phyloP scores from a whole-genome alignment of 2,888 invertebrate genomes.

The Chymomyza amoena region DNA sequence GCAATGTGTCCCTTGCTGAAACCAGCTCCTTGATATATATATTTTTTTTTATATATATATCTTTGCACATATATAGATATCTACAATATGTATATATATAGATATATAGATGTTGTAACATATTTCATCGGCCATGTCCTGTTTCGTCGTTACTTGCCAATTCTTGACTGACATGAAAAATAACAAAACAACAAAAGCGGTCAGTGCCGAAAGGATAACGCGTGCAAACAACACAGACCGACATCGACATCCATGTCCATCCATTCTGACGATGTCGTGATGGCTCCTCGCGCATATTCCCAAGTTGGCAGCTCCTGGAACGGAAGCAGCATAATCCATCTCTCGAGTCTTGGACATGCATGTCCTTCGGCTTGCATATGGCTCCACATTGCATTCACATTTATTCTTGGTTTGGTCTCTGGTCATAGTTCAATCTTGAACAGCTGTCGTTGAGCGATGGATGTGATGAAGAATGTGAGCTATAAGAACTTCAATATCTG shows the following conservation, averaged over 20 bases:
- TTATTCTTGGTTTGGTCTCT: constrained; percentile 9
- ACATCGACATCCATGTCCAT: constrained; percentile 41
- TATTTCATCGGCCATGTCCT: constrained; percentile 68
- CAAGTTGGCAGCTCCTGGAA: not conserved
- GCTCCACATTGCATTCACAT: constrained; percentile 44
- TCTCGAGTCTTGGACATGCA: constrained; percentile 49
- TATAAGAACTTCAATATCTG: constrained; percentile 23
- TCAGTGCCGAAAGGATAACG: constrained; percentile 62
- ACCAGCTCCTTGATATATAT: not conserved
- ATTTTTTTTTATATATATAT: not conserved
- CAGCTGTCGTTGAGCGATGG: constrained; percentile 52
- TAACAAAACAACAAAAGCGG: constrained; percentile 68
- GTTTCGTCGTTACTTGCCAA: constrained; percentile 60
- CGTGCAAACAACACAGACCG: constrained; percentile 42
- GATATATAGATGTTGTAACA: constrained; percentile 23
- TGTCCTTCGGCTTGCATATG: constrained; percentile 49
- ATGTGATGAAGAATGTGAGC: constrained; percentile 28
- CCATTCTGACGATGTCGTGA: constrained; percentile 48
- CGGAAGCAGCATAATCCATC: constrained; percentile 64
- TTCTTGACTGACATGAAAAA: constrained; percentile 72
- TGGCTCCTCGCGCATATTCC: constrained; percentile 11
- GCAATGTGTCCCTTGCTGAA: constrained; percentile 25
- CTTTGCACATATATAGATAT: too few relatives aligned
- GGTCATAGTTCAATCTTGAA: constrained; percentile 36
- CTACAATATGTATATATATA: constrained; percentile 6